These are phyloP conservation scores for Malthinus seriepunctatus DNA, from an alignment of 2,888 invertebrate genomes.

Conservation along the genomic window DNA sequence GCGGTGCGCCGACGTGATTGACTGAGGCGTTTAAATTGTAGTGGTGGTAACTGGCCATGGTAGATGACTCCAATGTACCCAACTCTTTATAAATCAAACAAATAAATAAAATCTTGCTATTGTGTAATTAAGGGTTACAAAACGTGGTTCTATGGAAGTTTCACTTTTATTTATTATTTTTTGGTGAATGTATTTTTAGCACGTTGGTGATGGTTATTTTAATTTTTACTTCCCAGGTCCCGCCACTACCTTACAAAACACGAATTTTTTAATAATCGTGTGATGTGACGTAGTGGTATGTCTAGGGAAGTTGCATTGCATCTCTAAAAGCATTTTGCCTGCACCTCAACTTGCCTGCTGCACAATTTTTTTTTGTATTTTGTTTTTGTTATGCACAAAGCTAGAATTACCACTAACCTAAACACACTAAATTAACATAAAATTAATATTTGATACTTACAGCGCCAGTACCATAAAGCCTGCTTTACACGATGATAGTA, in stretches of 20 bases:
- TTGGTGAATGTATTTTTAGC: constrained; percentile 23
- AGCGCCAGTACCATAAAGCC: no score
- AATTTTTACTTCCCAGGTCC: constrained; percentile 43
- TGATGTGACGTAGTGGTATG: constrained; percentile 57
- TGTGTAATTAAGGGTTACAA: no score
- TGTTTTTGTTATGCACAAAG: background rate
- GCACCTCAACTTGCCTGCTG: background rate
- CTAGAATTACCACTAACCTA: background rate
- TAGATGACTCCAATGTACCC: no score
- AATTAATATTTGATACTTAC: no score
- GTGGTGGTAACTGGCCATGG: no score
- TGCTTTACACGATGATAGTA: no score
- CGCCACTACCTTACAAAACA: constrained; percentile 51
- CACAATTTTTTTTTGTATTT: background rate
- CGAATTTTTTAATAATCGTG: constrained; percentile 44
- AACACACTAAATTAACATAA: no score
- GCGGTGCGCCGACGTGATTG: no score
- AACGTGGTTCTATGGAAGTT: background rate
- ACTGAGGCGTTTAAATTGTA: no score
- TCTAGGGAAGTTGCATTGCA: constrained; percentile 47
- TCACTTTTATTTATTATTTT: no score
- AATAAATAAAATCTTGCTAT: no score
- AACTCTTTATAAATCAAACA: no score
- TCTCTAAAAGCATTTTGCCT: constrained; percentile 26
- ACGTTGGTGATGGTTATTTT: constrained; percentile 27